phyloP scores from a whole-genome alignment of 2,888 invertebrate genomes.

The Tetrapedia diversipes region DNA sequence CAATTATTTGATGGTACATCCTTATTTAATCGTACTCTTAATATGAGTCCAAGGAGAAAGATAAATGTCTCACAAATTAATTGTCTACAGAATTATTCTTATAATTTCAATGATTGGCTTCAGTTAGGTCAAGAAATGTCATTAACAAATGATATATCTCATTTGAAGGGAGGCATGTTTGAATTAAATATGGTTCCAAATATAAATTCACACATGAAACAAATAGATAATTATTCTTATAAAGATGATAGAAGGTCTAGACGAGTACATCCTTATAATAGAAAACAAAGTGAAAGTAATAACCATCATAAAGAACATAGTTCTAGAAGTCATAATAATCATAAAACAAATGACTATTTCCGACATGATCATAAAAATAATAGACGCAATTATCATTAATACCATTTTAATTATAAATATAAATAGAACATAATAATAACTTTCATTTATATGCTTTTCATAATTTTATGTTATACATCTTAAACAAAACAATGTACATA shows the following conservation, averaged over 20 bases:
- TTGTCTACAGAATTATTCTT: slow-evolving; percentile 41
- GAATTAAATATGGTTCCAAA: slow-evolving; percentile 58
- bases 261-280: slow-evolving; percentile 68
- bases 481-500: background rate
- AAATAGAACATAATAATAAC: background rate
- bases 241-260: slow-evolving; percentile 67
- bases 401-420: background rate
- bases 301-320: slow-evolving; percentile 60
- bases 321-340: slow-evolving; percentile 54
- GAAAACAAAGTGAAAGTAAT: slow-evolving; percentile 59
- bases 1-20: slow-evolving; percentile 88
- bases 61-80: slow-evolving; percentile 28
- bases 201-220: slow-evolving; percentile 61
- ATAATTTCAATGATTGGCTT: slow-evolving; percentile 63
- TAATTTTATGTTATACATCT: background rate
- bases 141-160: slow-evolving; percentile 60
- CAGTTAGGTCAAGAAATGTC: slow-evolving; percentile 74
- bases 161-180: slow-evolving; percentile 49
- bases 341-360: slow-evolving; percentile 56
- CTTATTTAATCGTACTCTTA: slow-evolving; percentile 86
- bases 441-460: slow-evolving; percentile 6
- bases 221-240: slow-evolving; percentile 52
- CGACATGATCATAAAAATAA: slow-evolving; percentile 53
- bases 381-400: slow-evolving; percentile 68
- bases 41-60: slow-evolving; percentile 66